Evolutionary conservation across 2,797 vertebrate genomes (phyloP), one percentile per base, ranked within the genome.

Genomic region (Ispidina picta): DNA sequence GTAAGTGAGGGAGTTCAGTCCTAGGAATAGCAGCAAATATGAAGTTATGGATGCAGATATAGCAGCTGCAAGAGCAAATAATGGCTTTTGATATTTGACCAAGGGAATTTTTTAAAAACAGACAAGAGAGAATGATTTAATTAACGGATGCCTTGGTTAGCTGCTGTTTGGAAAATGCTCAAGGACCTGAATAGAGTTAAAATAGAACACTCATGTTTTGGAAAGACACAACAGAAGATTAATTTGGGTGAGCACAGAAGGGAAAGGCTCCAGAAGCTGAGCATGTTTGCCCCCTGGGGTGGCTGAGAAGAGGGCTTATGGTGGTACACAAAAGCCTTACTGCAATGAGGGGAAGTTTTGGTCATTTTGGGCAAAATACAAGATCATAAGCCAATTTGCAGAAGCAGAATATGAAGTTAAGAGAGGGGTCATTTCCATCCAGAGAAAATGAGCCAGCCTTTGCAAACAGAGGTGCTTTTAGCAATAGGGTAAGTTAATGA

Each of bases 171-270:
- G 86, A 91, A 92, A 89, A 48, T 69, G 72, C 89, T 91, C 93
- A 92, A 73, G 86, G 90, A 93, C 68, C 54, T 89, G 83, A 78
- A 88, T 51, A 28, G 54, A 92, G 21, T 92, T 96, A 89, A 94
- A 97, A 95, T 95, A 95, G 83, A 81, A 94, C 80, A 79, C 80
- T 86, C 9, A 12, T 77, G n/a, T 90, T 89, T 90, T 96, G 96
- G 96, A 96, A 91, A 71, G 85, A 80, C 65, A 93, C 91, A 90
- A 94, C 66, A 74, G 88, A 74, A 95, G 65, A 96, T 95, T 97
- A 97, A 95, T 91, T 96, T 88, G 89, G 89, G 83, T 79, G 93
- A 89, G 76, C 96, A 94, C 77, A 83, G 94, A 95, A 88, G 81
- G 86, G 86, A 95, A 94, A 94, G 88, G 89, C 88, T 96, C 69